These are phyloP conservation scores for Hermodice carunculata DNA, from an alignment of 2,888 invertebrate species.

Conservation along the genomic window DNA sequence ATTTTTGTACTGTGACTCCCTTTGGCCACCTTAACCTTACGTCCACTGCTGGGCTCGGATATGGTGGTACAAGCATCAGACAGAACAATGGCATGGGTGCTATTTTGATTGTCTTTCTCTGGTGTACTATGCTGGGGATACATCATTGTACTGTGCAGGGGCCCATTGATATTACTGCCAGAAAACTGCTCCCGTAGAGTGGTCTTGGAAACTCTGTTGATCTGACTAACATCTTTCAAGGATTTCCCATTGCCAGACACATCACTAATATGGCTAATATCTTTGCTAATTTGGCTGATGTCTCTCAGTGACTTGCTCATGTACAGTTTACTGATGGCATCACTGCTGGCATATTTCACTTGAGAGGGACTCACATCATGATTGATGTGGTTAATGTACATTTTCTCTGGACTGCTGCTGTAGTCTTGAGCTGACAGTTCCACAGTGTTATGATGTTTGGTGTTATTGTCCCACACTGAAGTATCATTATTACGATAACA, in stretches of 20 bases:
- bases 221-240: slow-evolving; percentile 23
- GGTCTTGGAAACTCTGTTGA: slow-evolving; percentile 12
- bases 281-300: slow-evolving; percentile 24
- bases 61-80: slow-evolving; percentile 22
- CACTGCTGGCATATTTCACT: slow-evolving; percentile 28
- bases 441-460: not conserved
- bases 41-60: slow-evolving; percentile 23
- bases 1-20: too few species aligned
- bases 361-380: not conserved
- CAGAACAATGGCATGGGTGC: not conserved
- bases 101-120: not conserved
- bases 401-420: not conserved
- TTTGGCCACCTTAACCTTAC: not conserved
- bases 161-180: slow-evolving; percentile 33
- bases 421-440: slow-evolving; percentile 6
- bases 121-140: slow-evolving; percentile 37
- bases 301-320: slow-evolving; percentile 15
- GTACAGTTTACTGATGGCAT: slow-evolving; percentile 33
- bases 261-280: too few species aligned
- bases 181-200: slow-evolving; percentile 31
- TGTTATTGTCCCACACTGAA: too few species aligned
- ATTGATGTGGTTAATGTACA: not conserved
- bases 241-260: too few species aligned
- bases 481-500: too few species aligned
- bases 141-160: slow-evolving; percentile 39